A percentile compares a stretch with the other conserved stretches of the same genome.
These are phyloP conservation scores for Sebastiscus tertius DNA, from an alignment of 2,797 vertebrate genomes.

Conservation along the genomic window DNA sequence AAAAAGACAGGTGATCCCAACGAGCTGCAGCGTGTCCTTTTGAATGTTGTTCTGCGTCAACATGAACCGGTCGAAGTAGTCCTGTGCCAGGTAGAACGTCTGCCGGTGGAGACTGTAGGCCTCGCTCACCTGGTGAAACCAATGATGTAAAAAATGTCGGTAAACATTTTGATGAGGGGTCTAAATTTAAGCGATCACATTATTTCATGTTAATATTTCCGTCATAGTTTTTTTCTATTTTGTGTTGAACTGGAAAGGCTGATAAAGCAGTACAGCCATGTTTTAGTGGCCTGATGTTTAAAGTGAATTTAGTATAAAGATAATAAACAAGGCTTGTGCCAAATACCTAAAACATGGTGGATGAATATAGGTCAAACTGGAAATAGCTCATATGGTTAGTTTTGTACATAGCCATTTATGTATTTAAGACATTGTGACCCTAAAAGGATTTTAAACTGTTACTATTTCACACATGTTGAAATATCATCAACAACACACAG, in stretches of 20 bases:
- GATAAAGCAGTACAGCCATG: neutral
- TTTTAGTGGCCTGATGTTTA: neutral
- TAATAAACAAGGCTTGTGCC: neutral
- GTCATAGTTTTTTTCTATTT: neutral
- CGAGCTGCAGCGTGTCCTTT: constrained; percentile 90
- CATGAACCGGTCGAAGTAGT: constrained; percentile 95
- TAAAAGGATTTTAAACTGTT: neutral
- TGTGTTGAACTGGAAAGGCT: neutral
- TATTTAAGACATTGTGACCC: neutral
- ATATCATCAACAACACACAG: neutral
- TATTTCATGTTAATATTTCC: neutral
- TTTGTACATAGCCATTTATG: neutral
- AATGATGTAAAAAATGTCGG: too few relatives aligned
- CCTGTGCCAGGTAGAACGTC: constrained; percentile 94
- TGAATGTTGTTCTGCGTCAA: constrained; percentile 86
- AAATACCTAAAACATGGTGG: neutral
- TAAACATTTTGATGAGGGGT: neutral
- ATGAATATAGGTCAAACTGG: neutral
- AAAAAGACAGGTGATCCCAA: constrained; percentile 91
- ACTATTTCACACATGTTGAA: neutral
- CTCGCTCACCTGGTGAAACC: constrained; percentile 86
- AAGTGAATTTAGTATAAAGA: neutral
- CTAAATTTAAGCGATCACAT: neutral
- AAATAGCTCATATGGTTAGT: neutral
- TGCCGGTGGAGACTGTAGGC: constrained; percentile 90